phyloP scores from a whole-genome alignment of 1,140 invertebrate genomes.

The Drosophila tani region DNA sequence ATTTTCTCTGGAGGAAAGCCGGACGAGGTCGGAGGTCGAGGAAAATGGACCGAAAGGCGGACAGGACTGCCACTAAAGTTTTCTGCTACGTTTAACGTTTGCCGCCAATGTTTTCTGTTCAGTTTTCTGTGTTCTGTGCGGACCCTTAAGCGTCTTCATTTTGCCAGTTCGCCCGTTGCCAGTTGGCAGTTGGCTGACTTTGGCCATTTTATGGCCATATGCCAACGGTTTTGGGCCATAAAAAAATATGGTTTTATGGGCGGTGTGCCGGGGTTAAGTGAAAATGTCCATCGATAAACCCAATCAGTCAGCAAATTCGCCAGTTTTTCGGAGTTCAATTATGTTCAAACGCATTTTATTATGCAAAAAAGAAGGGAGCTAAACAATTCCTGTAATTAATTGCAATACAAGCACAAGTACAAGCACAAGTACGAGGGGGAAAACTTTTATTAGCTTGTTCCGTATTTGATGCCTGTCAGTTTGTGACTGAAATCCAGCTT shows the following conservation, averaged over 20 bases:
- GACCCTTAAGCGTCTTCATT: slow-evolving; percentile 41
- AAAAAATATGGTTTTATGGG: slow-evolving; percentile 73
- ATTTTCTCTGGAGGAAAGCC: neutral
- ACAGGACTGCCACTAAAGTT: slow-evolving; percentile 42
- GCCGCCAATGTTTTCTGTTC: slow-evolving; percentile 34
- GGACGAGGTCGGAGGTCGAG: neutral
- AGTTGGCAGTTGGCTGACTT: slow-evolving; percentile 33
- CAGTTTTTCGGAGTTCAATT: slow-evolving; percentile 40
- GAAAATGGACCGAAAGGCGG: neutral
- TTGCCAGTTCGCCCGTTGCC: neutral
- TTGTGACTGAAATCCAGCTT: neutral
- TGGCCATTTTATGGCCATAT: slow-evolving; percentile 69
- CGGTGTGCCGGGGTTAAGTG: slow-evolving; percentile 16
- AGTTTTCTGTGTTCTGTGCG: neutral
- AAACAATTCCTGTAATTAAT: slow-evolving; percentile 29
- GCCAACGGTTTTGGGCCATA: slow-evolving; percentile 58
- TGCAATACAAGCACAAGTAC: slow-evolving; percentile 1
- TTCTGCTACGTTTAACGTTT: slow-evolving; percentile 69
- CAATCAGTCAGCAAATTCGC: slow-evolving; percentile 58
- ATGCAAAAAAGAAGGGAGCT: slow-evolving; percentile 11
- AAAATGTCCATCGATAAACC: slow-evolving; percentile 60
- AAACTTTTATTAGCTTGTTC: slow-evolving; percentile 67
- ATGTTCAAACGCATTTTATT: slow-evolving; percentile 51
- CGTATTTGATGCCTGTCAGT: slow-evolving; percentile 62
- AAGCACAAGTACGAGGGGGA: neutral